These are phyloP conservation scores for Nerophis ophidion DNA, from an alignment of 2,113 vertebrate genomes.

Conservation along the genomic window DNA sequence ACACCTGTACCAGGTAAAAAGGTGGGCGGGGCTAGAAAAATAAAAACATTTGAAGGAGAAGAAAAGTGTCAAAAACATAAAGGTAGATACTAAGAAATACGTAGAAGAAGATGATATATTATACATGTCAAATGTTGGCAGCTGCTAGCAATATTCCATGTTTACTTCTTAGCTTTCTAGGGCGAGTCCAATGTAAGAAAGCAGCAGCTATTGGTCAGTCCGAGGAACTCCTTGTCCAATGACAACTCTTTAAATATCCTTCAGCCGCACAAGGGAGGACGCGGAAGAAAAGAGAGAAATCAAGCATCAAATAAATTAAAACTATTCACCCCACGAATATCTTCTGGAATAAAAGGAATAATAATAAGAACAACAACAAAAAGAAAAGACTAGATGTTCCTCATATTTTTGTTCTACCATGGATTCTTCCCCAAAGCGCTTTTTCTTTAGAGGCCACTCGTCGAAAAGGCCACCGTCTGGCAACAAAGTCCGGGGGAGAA, in stretches of 20 bases:
- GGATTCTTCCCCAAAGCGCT: conserved; percentile 51
- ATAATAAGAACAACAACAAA: conserved; percentile 14
- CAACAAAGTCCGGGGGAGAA: conserved; percentile 48
- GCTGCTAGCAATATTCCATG: conserved; percentile 59
- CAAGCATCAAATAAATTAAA: conserved; percentile 74
- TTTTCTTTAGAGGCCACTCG: conserved; percentile 70
- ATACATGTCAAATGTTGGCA: conserved; percentile 67
- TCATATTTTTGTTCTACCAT: conserved; percentile 68
- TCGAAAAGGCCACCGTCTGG: conserved; percentile 71
- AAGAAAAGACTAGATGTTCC: conserved; percentile 32
- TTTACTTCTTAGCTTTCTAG: conserved; percentile 66
- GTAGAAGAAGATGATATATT: conserved; percentile 69
- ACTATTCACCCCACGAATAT: conserved; percentile 63
- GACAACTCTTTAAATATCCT: conserved; percentile 80
- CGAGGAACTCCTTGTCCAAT: conserved; percentile 78
- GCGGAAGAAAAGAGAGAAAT: conserved; percentile 52
- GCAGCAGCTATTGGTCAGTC: conserved; percentile 96
- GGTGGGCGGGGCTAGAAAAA: conserved; percentile 43
- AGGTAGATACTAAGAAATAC: conserved; percentile 63
- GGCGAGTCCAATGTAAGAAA: conserved; percentile 77
- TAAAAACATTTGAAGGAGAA: conserved; percentile 34
- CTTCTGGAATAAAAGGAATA: conserved; percentile 68
- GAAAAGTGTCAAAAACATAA: conserved; percentile 39
- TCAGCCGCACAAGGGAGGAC: conserved; percentile 73
- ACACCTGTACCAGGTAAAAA: conserved; percentile 14